These are phyloP conservation scores for Charadrius vociferus DNA, from an alignment of 2,113 vertebrate species.

Conservation along the genomic window DNA sequence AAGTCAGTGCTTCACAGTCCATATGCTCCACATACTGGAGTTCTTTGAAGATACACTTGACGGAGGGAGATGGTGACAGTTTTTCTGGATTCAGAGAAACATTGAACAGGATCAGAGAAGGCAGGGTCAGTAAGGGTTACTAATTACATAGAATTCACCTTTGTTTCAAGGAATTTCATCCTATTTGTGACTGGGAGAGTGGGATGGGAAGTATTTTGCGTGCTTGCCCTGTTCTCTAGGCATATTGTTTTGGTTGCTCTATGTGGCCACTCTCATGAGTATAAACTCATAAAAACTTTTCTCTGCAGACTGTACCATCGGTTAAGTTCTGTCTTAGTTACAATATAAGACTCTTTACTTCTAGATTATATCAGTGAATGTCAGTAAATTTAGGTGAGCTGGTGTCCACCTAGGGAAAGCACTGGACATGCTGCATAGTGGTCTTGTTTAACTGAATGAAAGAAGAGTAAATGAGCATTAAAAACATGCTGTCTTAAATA, in stretches of 20 bases:
- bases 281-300: background rate
- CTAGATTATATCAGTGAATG: background rate
- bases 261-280: background rate
- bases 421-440: background rate
- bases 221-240: background rate
- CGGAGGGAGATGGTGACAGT: background rate
- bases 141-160: background rate
- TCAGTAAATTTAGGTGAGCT: background rate
- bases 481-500: background rate
- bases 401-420: background rate
- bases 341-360: background rate
- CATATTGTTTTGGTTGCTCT: background rate
- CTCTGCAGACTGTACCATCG: background rate
- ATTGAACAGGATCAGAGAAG: background rate
- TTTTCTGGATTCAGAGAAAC: background rate
- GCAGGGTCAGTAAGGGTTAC: background rate
- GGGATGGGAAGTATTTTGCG: background rate
- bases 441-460: background rate
- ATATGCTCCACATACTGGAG: background rate
- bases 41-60: conserved; percentile 4
- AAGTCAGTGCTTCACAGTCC: conserved; percentile 14
- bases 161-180: background rate
- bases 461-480: background rate
- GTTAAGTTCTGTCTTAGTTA: background rate
- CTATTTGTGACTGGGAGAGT: background rate